Base-by-base conservation (phyloP, 2,797 vertebrate species). In the Pseudochirops corinnae region DNA sequence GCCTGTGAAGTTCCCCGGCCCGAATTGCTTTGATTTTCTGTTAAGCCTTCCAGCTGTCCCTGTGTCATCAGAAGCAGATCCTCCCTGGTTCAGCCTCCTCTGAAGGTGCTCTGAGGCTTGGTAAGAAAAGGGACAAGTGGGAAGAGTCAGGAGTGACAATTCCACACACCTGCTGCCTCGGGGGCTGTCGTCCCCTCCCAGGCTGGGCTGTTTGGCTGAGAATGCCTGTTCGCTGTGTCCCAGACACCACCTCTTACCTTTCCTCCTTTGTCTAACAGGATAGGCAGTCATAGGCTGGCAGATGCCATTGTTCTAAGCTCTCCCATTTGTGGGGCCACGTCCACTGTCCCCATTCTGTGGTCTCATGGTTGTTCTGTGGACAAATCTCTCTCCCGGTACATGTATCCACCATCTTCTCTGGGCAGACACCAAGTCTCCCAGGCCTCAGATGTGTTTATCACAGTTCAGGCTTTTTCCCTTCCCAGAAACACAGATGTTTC, bases 161-260 rank as follows among this genome's bases (percentile, higher is more conserved):
- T 16, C 14, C 62, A 14, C 4, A n/a, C 5, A 5, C 14, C 31
- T 14, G 60, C 60, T 31, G 26, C 10, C 9, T 58, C 3, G 29
- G 58, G 31, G 31, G 31, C 58, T 28, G 13, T 14, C 12, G 29
- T 3, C 31, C 58, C 58, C 29, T 62, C 58, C 58, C 29, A 31
- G 58, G 9, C 28, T 12, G 29, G 16, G 21, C 56, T 5, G 1
- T 21, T 1, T 21, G 57, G 29, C 26, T 28, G 29, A 62, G 29
- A 33, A 33, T 29, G 0, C 33, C 33, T 4, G 1, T 67, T 33
- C 4, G 0, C 4, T 5, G 14, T 2, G 28, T 29, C 28, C 28
- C 58, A 60, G 28, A 28, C 10, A 28, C 28, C 24, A n/a, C 13
- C 31, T 67, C 33, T 16, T 67, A 16, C 13, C 13, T 12, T 67